Base-by-base conservation (phyloP, 2,888 invertebrate species). In the Patella pellucida region DNA sequence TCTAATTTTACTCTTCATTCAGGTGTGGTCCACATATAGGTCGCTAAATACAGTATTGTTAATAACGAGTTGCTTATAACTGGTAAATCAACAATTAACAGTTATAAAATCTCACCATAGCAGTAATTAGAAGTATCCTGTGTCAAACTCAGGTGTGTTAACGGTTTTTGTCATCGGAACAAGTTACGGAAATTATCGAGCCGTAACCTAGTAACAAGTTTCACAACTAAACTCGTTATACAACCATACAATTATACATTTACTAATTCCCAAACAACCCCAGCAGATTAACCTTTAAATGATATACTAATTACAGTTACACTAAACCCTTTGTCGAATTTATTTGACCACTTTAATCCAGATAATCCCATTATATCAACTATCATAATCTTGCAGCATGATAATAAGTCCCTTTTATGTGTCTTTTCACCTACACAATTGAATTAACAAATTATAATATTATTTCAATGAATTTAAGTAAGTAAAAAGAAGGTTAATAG, bases 31-130 rank as follows among this genome's bases (percentile, higher is more conserved):
- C 62, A 62, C 62, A 19, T 11, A 11, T 11, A 11, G 62, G 23
- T 23, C 62, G 62, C 23, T 62, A 62, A 62, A 19, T 62, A 62
- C 19, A 19, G 23, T 62, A 62, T 62, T 62, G 62, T 62, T 23
- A 19, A 62, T 62, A 62, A 23, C 62, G 23, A 62, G 11, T 23
- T 62, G 62, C 62, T 62, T 62, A 62, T 62, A 23, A 62, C 62
- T 23, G 23, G 14, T 62, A 62, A 23, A 23, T 12, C 23, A 23
- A 62, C 4, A 23, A 12, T 23, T 23, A 62, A 62, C 62, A 62
- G 62, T 62, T 62, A 3, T 19, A 62, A 62, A 62, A 62, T 62
- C 62, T 62, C 62, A 62, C 62, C 62, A 62, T 62, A 23, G 41
- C 23, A 23, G 62, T 62, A 15, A 62, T 62, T 23, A n/a, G 62